These are phyloP conservation scores for Cryptus armator DNA, from an alignment of 2,888 invertebrate genomes.

Conservation along the genomic window DNA sequence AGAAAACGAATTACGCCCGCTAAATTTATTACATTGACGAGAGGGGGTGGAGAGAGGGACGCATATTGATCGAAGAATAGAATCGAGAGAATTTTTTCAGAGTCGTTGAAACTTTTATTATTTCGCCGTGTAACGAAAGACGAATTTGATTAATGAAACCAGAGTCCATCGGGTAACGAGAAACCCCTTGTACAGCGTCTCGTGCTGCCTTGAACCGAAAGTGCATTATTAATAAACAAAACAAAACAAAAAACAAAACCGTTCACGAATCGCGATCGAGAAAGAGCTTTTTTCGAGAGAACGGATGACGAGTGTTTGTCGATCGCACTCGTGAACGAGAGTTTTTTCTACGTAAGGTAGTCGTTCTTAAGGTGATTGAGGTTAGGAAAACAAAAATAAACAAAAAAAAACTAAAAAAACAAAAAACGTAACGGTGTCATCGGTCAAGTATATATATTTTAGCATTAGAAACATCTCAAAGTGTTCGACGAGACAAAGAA, in stretches of 20 bases:
- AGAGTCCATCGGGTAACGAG: conserved; percentile 72
- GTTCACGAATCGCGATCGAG: conserved; percentile 73
- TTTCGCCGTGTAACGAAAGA: conserved; percentile 60
- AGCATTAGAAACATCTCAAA: conserved; percentile 55
- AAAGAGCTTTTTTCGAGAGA: conserved; percentile 37
- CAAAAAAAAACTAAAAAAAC: conserved; percentile 29
- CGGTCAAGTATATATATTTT: conserved; percentile 54
- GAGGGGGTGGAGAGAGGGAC: conserved; percentile 24
- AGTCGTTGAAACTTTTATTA: conserved; percentile 56
- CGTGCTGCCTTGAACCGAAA: conserved; percentile 85
- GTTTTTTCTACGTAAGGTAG: conserved; percentile 80
- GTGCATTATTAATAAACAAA: conserved; percentile 82
- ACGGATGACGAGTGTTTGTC: conserved; percentile 62
- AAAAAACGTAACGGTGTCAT: conserved; percentile 52
- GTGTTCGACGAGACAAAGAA: conserved; percentile 43
- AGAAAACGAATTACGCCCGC: conserved; percentile 43
- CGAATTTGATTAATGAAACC: conserved; percentile 53
- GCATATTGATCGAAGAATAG: conserved; percentile 18
- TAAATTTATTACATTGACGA: conserved; percentile 40
- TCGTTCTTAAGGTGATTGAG: conserved; percentile 72
- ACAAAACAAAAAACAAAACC: conserved; percentile 65
- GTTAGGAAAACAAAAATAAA: conserved; percentile 30
- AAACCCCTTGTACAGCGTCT: conserved; percentile 83
- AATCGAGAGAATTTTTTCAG: conserved; percentile 27
- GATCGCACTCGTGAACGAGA: conserved; percentile 74